Evolutionary conservation across 2,113 vertebrate species (phyloP).

Genomic region (Toxostoma redivivum): DNA sequence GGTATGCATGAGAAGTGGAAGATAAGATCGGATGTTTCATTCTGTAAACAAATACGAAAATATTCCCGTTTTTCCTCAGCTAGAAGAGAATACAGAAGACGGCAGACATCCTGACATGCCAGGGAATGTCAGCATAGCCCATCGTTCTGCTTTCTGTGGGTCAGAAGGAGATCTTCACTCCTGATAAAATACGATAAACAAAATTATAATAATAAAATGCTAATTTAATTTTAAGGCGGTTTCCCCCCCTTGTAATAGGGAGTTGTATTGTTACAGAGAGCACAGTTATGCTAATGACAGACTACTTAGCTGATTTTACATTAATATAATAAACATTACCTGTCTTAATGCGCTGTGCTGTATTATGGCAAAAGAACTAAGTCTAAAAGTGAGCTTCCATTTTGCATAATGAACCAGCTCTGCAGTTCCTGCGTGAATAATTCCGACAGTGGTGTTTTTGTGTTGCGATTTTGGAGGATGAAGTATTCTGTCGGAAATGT

Average conservation of each 20-base stretch:
- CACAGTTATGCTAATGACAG: conserved; percentile 77
- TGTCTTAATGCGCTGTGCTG: conserved; percentile 64
- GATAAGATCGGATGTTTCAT: conserved; percentile 61
- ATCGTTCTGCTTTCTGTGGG: conserved; percentile 15
- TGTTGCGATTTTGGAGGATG: conserved; percentile 39
- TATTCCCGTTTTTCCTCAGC: conserved; percentile 46
- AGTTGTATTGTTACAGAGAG: conserved; percentile 70
- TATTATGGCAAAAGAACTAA: conserved; percentile 63
- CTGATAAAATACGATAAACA: conserved; percentile 71
- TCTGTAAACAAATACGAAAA: conserved; percentile 70
- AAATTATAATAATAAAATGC: conserved; percentile 73
- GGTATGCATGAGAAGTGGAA: conserved; percentile 61
- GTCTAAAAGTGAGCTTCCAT: conserved; percentile 67
- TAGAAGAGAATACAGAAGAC: conserved; percentile 1
- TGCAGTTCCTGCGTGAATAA: conserved; percentile 54
- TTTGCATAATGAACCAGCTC: conserved; percentile 65
- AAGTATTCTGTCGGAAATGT: conserved; percentile 42
- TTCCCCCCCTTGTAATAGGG: conserved; percentile 22
- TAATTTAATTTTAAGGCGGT: conserved; percentile 77
- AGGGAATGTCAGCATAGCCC: conserved; percentile 57
- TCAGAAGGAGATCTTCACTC: conserved; percentile 60
- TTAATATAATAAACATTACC: conserved; percentile 80
- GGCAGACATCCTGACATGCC: conserved; percentile 42
- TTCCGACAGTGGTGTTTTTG: not conserved
- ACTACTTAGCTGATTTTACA: conserved; percentile 76